Evolutionary conservation across 2,888 invertebrate genomes (phyloP).

Genomic region (Polydrusus pterygomalis): DNA sequence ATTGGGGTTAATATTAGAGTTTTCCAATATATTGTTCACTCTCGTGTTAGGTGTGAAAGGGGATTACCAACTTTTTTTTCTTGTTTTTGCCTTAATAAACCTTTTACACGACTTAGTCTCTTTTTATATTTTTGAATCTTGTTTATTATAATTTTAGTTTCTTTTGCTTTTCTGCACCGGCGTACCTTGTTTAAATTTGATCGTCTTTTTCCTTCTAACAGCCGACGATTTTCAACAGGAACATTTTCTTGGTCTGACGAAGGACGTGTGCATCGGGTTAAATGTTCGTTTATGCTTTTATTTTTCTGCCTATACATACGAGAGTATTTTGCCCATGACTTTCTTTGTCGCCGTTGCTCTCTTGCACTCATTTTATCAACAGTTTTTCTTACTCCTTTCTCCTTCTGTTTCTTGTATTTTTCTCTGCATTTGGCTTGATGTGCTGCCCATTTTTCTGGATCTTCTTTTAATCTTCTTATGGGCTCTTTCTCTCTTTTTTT

Average conservation of each 20-base stretch:
- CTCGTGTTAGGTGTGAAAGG: not conserved
- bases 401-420: not conserved
- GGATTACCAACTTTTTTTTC: not conserved
- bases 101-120: not conserved
- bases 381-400: constrained; percentile 1
- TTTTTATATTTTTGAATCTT: not conserved
- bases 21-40: constrained; percentile 1
- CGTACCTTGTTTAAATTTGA: constrained; percentile 1
- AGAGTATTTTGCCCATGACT: not conserved
- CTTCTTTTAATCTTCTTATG: not conserved
- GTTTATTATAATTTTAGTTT: not conserved
- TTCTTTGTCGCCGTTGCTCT: constrained; percentile 1
- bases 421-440: not conserved
- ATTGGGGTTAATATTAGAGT: not conserved
- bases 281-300: not conserved
- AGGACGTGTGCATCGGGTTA: not conserved
- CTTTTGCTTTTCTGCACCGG: not conserved
- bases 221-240: not conserved
- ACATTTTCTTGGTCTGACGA: not conserved
- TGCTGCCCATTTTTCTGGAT: not conserved
- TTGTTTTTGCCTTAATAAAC: not conserved
- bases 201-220: not conserved
- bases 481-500: too few relatives aligned
- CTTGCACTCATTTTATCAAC: not conserved
- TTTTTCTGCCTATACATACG: not conserved